Base-by-base conservation (phyloP, 1,140 invertebrate genomes). In the Ceratosolen solmsi region DNA sequence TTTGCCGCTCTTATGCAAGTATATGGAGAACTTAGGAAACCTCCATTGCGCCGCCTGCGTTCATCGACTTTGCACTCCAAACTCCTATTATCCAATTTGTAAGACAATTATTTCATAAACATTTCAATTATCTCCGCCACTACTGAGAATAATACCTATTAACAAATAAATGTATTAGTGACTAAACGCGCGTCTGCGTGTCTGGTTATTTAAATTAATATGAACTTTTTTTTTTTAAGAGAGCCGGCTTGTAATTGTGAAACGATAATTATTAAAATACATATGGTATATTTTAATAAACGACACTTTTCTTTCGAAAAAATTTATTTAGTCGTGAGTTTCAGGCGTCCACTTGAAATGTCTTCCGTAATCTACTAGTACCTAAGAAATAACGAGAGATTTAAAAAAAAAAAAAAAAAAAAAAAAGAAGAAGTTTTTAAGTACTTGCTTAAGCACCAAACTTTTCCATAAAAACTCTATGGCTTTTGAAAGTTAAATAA, bases 61-160 rank as follows among this genome's bases (percentile, higher is more conserved):
- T 38, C 63, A 68, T 68, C 63, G 63, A 36, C 63, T 36, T 33
- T 22, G 51, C 63, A 68, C 63, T 68, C 33, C 20, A n/a, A 68
- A 38, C 63, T 38, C 0, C 33, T 17, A 68, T 68, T 68, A 68
- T 68, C 33, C 63, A 68, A 68, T 68, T 68, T 68, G 63, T 38
- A 68, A 68, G 63, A 68, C 63, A 68, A 68, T 68, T 68, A 68
- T 68, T 68, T 20, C 63, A 68, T 38, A 38, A 68, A 38, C 63
- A 36, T 68, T 68, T 68, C 63, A 68, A 68, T 68, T 68, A 38
- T 38, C 11, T 7, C 20, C 27, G 33, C 33, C 20, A 33, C 33
- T 9, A 38, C 3, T n/a, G 9, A 68, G 0, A 33, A 38, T 68
- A 68, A 38, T 38, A 68, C 41, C 41, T 46, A n/a, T 17, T 63